phyloP scores from a whole-genome alignment of 2,113 vertebrate genomes.

The Erythrolamprus reginae region DNA sequence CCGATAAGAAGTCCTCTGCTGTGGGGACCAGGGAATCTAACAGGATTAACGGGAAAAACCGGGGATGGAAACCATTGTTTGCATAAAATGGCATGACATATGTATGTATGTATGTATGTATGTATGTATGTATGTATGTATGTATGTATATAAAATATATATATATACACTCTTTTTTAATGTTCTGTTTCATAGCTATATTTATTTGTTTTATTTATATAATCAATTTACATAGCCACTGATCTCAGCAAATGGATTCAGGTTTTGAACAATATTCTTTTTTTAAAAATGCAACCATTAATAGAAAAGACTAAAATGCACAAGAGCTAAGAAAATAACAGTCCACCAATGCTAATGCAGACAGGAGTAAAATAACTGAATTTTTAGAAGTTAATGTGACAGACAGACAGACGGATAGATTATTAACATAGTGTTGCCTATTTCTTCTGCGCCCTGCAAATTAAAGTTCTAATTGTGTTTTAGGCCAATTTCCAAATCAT shows the following conservation, averaged over 20 bases:
- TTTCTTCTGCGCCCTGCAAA: neutral
- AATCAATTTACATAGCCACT: neutral
- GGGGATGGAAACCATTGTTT: no score
- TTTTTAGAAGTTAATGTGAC: no score
- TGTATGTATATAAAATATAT: no score
- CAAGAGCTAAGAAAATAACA: neutral
- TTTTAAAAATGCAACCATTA: neutral
- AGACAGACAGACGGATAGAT: no score
- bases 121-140: no score
- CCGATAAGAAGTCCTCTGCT: no score
- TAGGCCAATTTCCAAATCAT: neutral
- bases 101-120: no score
- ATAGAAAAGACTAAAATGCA: neutral
- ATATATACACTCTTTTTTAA: neutral
- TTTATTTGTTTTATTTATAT: neutral
- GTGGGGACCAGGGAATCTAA: no score
- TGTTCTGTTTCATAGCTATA: neutral
- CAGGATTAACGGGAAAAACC: no score
- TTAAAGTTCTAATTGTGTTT: neutral
- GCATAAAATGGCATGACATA: no score
- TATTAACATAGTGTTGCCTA: neutral
- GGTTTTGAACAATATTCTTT: neutral
- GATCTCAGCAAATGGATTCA: neutral
- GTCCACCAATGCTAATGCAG: neutral
- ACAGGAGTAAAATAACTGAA: neutral